A percentile compares a stretch with the other conserved stretches of the same genome.
phyloP scores from a whole-genome alignment of 1,140 invertebrate genomes.

The Bombus superbus region DNA sequence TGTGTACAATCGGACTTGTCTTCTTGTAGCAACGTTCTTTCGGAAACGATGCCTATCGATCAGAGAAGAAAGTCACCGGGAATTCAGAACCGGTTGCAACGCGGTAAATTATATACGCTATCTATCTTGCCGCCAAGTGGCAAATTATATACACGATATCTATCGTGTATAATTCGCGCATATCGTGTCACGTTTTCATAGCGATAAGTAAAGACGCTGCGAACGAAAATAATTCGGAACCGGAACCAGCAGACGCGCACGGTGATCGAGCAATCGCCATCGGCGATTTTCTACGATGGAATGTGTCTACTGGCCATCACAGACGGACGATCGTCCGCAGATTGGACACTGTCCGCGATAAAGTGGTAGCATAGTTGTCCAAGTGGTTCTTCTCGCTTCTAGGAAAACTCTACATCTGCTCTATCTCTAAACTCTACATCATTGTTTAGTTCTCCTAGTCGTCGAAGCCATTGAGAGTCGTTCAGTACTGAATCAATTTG shows the following conservation, averaged over 20 bases:
- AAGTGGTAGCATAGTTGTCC: no score
- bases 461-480: no score
- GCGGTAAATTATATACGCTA: conserved; percentile 11
- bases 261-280: no score
- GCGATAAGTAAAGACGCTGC: background rate
- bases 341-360: no score
- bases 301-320: no score
- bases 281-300: no score
- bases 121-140: conserved; percentile 39
- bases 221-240: background rate
- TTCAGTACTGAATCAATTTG: no score
- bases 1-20: background rate
- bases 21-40: background rate
- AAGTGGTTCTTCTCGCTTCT: no score
- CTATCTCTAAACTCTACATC: no score
- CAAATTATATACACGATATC: conserved; percentile 1
- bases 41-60: background rate
- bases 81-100: conserved; percentile 57
- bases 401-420: no score
- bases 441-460: no score
- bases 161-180: background rate
- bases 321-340: no score
- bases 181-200: background rate
- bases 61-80: background rate
- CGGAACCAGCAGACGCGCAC: background rate